Evolutionary conservation across 2,888 invertebrate genomes (phyloP).

Genomic region (Xanthia icteritia): DNA sequence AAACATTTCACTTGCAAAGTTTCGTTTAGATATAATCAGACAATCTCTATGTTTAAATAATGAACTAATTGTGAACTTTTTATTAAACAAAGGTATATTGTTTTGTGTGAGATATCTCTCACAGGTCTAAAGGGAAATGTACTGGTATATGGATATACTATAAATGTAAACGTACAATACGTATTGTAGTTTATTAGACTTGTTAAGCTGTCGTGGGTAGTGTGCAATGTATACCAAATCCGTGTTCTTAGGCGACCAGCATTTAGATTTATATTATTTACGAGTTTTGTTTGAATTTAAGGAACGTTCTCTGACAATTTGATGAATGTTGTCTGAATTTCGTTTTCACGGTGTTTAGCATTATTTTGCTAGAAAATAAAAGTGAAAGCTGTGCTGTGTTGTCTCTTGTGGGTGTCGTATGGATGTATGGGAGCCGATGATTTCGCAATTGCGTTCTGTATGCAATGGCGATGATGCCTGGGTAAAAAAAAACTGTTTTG

Average conservation of each 20-base stretch:
- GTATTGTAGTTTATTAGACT: conserved; percentile 39
- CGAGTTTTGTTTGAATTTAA: conserved; percentile 45
- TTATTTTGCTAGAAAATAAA: conserved; percentile 29
- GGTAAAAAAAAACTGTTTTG: too few relatives aligned
- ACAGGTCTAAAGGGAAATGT: conserved; percentile 63
- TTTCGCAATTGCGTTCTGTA: too few relatives aligned
- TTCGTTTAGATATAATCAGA: conserved; percentile 68
- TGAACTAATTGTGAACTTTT: conserved; percentile 69
- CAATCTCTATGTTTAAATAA: conserved; percentile 65
- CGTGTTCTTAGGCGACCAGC: conserved; percentile 32
- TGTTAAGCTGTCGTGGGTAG: conserved; percentile 44
- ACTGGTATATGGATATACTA: conserved; percentile 21
- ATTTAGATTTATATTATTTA: conserved; percentile 63
- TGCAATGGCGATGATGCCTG: too few relatives aligned
- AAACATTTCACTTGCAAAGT: conserved; percentile 70
- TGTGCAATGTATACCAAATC: conserved; percentile 55
- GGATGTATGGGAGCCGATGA: not conserved
- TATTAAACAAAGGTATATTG: conserved; percentile 75
- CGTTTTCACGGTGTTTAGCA: not conserved
- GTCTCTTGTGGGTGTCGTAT: not conserved
- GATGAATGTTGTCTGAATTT: conserved; percentile 34
- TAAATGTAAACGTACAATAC: conserved; percentile 47
- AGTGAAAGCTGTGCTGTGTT: not conserved
- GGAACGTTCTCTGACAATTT: conserved; percentile 47
- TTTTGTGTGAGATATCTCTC: conserved; percentile 72